These are phyloP conservation scores for Lanistes nyassanus DNA, from an alignment of 1,140 invertebrate species.

Conservation along the genomic window DNA sequence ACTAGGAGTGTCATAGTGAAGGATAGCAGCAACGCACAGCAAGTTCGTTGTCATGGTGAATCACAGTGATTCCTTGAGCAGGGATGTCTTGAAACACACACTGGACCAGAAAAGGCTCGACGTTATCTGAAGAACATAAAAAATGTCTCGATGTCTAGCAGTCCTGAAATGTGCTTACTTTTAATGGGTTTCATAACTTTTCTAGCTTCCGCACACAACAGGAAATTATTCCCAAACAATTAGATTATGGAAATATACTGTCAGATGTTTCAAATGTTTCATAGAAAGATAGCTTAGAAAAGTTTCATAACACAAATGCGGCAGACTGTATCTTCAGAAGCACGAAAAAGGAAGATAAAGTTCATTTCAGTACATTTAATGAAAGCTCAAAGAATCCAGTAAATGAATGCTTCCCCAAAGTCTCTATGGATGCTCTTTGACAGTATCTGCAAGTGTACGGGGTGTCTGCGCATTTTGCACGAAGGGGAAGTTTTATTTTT, in stretches of 20 bases:
- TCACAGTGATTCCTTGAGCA: slow-evolving; percentile 2
- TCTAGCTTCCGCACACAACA: too few species aligned
- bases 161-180: neutral
- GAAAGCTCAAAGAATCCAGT: neutral
- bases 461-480: too few species aligned
- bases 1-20: neutral
- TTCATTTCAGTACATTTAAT: neutral
- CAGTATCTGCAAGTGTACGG: neutral
- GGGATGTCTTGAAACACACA: neutral
- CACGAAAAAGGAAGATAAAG: neutral
- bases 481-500: neutral
- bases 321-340: too few species aligned
- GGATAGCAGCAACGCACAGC: neutral
- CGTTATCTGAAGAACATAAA: neutral
- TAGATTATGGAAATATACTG: too few species aligned
- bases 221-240: too few species aligned
- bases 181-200: neutral
- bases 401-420: neutral
- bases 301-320: too few species aligned
- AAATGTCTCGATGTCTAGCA: neutral
- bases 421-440: neutral
- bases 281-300: too few species aligned
- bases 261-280: too few species aligned
- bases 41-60: neutral
- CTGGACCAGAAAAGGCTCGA: neutral